Evolutionary conservation across 1,140 invertebrate species (phyloP).

Genomic region (Amyelois transitella): DNA sequence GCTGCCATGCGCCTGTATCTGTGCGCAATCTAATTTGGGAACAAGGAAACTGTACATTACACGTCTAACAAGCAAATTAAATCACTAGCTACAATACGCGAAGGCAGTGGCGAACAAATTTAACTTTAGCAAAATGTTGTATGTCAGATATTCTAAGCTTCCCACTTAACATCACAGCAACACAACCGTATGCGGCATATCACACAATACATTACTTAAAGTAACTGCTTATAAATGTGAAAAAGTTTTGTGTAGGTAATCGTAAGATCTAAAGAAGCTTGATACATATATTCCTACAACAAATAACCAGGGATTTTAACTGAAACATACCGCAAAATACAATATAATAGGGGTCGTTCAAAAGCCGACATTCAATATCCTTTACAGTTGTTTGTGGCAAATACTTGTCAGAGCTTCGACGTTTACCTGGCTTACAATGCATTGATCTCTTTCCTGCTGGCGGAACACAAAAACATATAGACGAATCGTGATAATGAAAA

Average conservation of each 20-base stretch:
- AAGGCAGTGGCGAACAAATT: background rate
- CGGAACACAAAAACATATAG: constrained; percentile 12
- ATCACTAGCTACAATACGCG: background rate
- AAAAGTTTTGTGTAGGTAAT: too few relatives aligned
- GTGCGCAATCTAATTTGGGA: constrained; percentile 20
- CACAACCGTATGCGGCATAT: too few relatives aligned
- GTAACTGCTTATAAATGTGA: too few relatives aligned
- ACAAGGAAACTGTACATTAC: constrained; percentile 9
- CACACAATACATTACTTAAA: too few relatives aligned
- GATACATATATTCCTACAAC: background rate
- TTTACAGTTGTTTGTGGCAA: constrained; percentile 11
- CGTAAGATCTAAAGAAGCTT: background rate
- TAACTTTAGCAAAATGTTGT: background rate
- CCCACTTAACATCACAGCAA: too few relatives aligned
- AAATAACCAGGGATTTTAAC: background rate
- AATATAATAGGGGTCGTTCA: background rate
- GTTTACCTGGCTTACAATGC: constrained; percentile 18
- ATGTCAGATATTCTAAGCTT: too few relatives aligned
- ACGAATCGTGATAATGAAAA: constrained; percentile 11
- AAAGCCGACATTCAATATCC: constrained; percentile 11
- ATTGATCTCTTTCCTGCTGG: constrained; percentile 19
- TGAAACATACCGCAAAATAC: background rate
- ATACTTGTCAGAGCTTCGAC: constrained; percentile 7
- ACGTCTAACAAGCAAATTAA: background rate
- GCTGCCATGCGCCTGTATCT: constrained; percentile 16